Evolutionary conservation across 1,140 invertebrate genomes (phyloP), one percentile per base, ranked within the genome.

Genomic region (Homarus americanus): DNA sequence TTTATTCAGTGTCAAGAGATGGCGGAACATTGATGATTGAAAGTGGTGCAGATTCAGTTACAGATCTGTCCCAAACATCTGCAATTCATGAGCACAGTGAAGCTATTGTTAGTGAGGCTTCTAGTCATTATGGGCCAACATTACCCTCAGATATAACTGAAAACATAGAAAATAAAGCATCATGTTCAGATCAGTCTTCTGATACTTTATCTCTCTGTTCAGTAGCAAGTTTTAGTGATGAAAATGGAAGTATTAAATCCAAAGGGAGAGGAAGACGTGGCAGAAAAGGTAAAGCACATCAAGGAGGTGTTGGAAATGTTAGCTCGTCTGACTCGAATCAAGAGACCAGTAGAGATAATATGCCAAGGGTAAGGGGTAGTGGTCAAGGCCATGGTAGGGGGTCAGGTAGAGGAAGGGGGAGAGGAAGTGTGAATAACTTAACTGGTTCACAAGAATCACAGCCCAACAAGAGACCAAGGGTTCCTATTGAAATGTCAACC

Each of bases 91-190:
- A 58, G 24, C n/a, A 53, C 63, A 15, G 28, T n/a, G n/a, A n/a
- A n/a, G n/a, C n/a, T n/a, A n/a, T n/a, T n/a, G n/a, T n/a, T n/a
- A n/a, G n/a, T 82, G 79, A 82, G 5, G 32, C 49, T 5, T 82
- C 79, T 82, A 82, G 79, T 82, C 79, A 82, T 36, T 58, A 12
- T n/a, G 63, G 32, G 24, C 32, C 32, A 53, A 36, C 49, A 36
- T 53, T 38, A 82, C 5, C 44, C 2, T 63, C 34, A 15, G 44
- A 58, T 63, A 36, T 63, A 63, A 32, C 49, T 3, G 79, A 82
- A 38, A 17, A 63, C 63, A 15, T 38, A 20, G 73, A 82, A 34
- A 38, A 15, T 36, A 82, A 63, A 24, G 41, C 15, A n/a, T 76
- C 28, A 32, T 40, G n/a, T 76, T 69, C 63, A 10, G 63, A 69